Evolutionary conservation across 2,888 invertebrate species (phyloP).

Genomic region (Copidosoma aretas): DNA sequence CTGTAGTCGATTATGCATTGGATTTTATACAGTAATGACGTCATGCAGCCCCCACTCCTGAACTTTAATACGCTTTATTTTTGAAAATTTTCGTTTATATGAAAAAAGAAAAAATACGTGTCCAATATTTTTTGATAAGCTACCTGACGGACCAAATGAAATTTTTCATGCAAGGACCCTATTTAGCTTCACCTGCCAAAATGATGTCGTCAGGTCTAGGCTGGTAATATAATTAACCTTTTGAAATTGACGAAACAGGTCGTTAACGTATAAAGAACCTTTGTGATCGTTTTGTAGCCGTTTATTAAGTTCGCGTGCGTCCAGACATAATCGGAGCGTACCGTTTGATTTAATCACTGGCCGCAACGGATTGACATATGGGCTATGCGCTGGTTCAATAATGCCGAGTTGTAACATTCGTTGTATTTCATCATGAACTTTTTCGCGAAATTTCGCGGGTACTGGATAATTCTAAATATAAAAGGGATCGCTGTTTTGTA

Average conservation of each 20-base stretch:
- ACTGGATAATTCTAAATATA: constrained; percentile 7
- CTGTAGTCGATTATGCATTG: too few relatives aligned
- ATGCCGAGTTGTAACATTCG: constrained; percentile 19
- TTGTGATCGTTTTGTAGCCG: constrained; percentile 48
- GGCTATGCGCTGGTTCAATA: constrained; percentile 10
- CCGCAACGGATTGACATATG: constrained; percentile 24
- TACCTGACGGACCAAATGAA: too few relatives aligned
- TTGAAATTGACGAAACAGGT: constrained; percentile 40
- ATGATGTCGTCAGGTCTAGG: constrained; percentile 41
- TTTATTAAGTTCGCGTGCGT: constrained; percentile 48
- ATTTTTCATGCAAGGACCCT: too few relatives aligned
- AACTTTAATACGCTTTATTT: too few relatives aligned
- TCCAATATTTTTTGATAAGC: too few relatives aligned
- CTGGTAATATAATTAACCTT: constrained; percentile 34
- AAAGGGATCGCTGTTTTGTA: constrained; percentile 2
- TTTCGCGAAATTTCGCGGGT: not conserved
- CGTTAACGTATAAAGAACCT: constrained; percentile 30
- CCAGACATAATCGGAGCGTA: constrained; percentile 46
- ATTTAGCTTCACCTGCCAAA: constrained; percentile 43
- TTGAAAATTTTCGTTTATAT: too few relatives aligned
- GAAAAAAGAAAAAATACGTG: too few relatives aligned
- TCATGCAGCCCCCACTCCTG: too few relatives aligned
- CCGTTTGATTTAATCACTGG: constrained; percentile 40
- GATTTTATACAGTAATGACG: too few relatives aligned
- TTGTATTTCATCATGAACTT: not conserved